Base-by-base conservation (phyloP, 2,113 vertebrate species). In the Numida meleagris region DNA sequence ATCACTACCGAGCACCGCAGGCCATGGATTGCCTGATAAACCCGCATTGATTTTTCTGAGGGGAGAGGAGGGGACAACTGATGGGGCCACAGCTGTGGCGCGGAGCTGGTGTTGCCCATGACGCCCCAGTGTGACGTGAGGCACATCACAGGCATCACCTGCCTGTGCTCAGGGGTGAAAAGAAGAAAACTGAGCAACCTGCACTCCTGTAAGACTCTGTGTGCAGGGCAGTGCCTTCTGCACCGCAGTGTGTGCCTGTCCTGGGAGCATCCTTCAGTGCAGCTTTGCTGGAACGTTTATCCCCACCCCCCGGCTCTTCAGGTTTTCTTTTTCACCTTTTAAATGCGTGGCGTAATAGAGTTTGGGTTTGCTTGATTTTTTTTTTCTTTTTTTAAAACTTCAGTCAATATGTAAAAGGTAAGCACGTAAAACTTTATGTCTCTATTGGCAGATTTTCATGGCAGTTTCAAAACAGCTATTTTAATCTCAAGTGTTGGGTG, bases 1-100 rank as follows among this genome's bases (percentile, higher is more conserved):
- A 62, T 81, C 80, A 91, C 67, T 62, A 80, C 63, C 33, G 23
- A 89, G 87, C 72, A 66, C 10, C 38, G 82, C 50, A 82, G 57
- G 57, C 21, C 46, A 74, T 83, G 59, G 84, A 70, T 50, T 51
- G 59, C 82, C 77, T 90, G 67, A 89, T 67, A 93, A 96, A 80
- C 53, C 17, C 59, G 70, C 23, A 63, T 31, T 50, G 78, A 88
- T 89, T 92, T 90, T 90, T 86, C n/a, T 16, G 33, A 45, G 50
- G 40, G 16, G 16, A 14, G 14, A 88, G 57, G 40, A 73, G 34
- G 21, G 34, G 5, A 29, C 17, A 36, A 34, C 9, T 72, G 57
- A 57, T 80, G 48, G 9, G 42, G 43, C 34, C 3, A 0, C 33
- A 71, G 19, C 23, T 12, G 12, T 0, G 1, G 5, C 4, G 58